These are phyloP conservation scores for Morpho deidamia DNA, from an alignment of 2,888 invertebrate genomes.

Conservation along the genomic window DNA sequence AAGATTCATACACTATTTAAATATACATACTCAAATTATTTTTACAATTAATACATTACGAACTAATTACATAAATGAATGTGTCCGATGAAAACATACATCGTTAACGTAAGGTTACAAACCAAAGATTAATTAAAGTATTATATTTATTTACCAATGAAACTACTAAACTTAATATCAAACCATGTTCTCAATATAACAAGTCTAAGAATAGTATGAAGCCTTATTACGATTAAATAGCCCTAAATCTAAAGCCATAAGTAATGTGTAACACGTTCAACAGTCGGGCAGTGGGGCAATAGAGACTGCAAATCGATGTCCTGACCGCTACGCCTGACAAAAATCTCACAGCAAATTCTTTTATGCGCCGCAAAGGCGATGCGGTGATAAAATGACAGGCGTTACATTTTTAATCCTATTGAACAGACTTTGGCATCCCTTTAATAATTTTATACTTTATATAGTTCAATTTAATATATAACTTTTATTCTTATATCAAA, in stretches of 20 bases:
- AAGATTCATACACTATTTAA: too few species aligned
- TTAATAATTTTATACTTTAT: neutral
- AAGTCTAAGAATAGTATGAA: neutral
- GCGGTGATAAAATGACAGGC: conserved; percentile 29
- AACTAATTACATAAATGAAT: too few species aligned
- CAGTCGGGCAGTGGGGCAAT: conserved; percentile 15
- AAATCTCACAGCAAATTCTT: conserved; percentile 31
- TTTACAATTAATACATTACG: too few species aligned
- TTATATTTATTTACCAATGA: too few species aligned
- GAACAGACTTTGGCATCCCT: neutral
- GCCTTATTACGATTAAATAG: neutral
- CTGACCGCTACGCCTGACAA: conserved; percentile 30
- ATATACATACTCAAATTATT: too few species aligned
- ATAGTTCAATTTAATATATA: neutral
- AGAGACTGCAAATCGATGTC: conserved; percentile 22
- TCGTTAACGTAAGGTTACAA: too few species aligned
- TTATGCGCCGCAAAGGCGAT: conserved; percentile 27
- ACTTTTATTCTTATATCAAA: neutral
- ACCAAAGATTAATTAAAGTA: too few species aligned
- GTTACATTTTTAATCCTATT: conserved; percentile 10
- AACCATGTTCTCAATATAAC: neutral
- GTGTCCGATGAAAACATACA: too few species aligned
- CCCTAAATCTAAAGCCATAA: neutral
- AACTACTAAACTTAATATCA: too few species aligned
- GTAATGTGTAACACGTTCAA: conserved; percentile 3